Base-by-base conservation (phyloP, 2,888 invertebrate species). In the Catocala nupta region DNA sequence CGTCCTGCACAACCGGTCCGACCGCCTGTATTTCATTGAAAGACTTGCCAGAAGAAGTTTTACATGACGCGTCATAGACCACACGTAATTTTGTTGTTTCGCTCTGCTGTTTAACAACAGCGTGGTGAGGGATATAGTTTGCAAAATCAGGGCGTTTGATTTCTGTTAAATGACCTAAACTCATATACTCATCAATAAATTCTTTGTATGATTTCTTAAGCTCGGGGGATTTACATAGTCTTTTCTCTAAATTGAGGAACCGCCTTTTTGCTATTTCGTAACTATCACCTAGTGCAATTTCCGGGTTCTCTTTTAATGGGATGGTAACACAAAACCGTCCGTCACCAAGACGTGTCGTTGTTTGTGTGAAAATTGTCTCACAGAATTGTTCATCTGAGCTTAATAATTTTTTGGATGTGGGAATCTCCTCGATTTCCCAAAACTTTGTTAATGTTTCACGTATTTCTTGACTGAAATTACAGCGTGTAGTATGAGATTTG, bases 41-140 rank as follows among this genome's bases (percentile, higher is more conserved):
- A 5, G 71, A 72, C 13, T 59, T 61, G 51, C 16, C 47, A 1
- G 69, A 55, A 8, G 59, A 51, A 11, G 68, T 73, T 13, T 63
- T 59, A 0, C 64, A 45, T 1, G 70, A 67, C 1, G 62, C 70
- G 25, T 73, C 64, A 45, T 71, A 77, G 0, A 77, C 75, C 0
- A 65, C 68, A 0, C 71, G 53, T n/a, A 75, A 39, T 12, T 70
- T 71, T 8, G 73, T 76, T 0, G 74, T 70, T 45, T 68, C 65
- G 12, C 68, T 67, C 10, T 45, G 9, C 25, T 65, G 59, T 1
- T 63, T 57, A 0, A 75, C 36, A 0, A 76, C 74, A 0, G 64
- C 66, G 33, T 76, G 77, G 65, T 77, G 77, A 5, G 75, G 70
- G 9, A 77, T 10, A 49, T 65, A 75, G 45, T 62, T 67, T 9